phyloP scores from a whole-genome alignment of 2,113 vertebrate genomes.

The Microtus richardsoni region DNA sequence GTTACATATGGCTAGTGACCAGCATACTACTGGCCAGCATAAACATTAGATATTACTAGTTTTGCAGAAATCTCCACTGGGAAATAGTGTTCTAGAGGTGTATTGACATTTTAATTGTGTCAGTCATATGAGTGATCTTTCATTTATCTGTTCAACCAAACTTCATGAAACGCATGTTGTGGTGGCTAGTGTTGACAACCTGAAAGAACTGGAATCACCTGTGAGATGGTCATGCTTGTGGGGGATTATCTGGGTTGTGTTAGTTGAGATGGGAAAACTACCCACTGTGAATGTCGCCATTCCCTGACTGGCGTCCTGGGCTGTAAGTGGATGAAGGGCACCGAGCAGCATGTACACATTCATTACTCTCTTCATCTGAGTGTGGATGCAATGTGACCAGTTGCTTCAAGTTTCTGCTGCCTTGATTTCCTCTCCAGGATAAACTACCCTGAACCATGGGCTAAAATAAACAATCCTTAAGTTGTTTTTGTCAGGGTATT shows the following conservation, averaged over 20 bases:
- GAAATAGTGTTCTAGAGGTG: not conserved
- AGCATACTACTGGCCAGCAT: not conserved
- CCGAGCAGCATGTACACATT: no score
- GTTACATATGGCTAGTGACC: not conserved
- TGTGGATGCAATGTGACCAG: not conserved
- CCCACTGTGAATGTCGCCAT: not conserved
- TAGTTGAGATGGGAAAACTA: not conserved
- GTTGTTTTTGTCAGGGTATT: not conserved
- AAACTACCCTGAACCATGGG: not conserved
- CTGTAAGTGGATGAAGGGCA: not conserved
- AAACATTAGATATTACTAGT: not conserved
- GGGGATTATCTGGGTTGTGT: not conserved
- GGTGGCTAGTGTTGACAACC: not conserved
- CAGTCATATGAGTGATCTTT: conserved; percentile 2
- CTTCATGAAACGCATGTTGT: not conserved
- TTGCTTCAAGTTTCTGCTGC: not conserved
- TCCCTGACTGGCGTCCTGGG: not conserved
- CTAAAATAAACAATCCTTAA: not conserved
- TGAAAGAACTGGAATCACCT: not conserved
- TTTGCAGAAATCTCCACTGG: conserved; percentile 17
- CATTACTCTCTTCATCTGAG: not conserved
- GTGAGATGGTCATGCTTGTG: not conserved
- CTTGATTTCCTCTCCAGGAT: not conserved
- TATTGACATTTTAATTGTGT: conserved; percentile 41
- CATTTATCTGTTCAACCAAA: conserved; percentile 23